Base-by-base conservation (phyloP, 2,113 vertebrate species). In the Peromyscus maniculatus region DNA sequence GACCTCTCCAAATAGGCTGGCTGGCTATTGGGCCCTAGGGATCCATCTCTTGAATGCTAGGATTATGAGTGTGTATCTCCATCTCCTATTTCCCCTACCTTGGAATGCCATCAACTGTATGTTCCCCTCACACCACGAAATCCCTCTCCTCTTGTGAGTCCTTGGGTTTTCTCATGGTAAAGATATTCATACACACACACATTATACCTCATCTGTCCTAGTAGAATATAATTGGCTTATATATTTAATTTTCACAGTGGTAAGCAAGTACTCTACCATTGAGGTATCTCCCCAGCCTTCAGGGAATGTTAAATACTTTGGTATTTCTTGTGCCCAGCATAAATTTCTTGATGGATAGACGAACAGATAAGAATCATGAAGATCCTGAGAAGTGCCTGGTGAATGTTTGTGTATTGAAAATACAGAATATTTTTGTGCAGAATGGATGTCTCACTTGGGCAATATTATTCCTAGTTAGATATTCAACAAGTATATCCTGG, bases 401-500 rank as follows among this genome's bases (percentile, higher is more conserved):
- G 79, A 52, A 83, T n/a, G 74, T 43, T 75, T 22, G 3, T 43
- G 1, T 59, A 71, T 66, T 31, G 86, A 89, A 88, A 91, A 93
- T 69, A 71, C 66, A 80, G 21, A 78, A 75, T 2, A 19, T 78
- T 92, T 95, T 91, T 91, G 71, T 94, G 64, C 62, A 79, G 72
- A 82, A 72, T 62, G 3, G 28, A 57, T 75, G 36, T 77, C 52
- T 74, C 22, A 66, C 13, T 79, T 69, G 72, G 89, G 84, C 33
- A 91, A 43, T 82, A 77, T 21, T 39, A 82, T 79, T 92, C 83
- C 91, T 74, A 95, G 43, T 31, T 84, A 67, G n/a, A 93, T 74
- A 91, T 74, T 86, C 43, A 87, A 69, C 46, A 97, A 49, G 22
- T 89, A 69, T 12, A 43, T 55, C 72, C 89, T 96, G 71, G 66